These are phyloP conservation scores for Dipodomys stephensi DNA, from an alignment of 2,113 vertebrate genomes.

Conservation along the genomic window DNA sequence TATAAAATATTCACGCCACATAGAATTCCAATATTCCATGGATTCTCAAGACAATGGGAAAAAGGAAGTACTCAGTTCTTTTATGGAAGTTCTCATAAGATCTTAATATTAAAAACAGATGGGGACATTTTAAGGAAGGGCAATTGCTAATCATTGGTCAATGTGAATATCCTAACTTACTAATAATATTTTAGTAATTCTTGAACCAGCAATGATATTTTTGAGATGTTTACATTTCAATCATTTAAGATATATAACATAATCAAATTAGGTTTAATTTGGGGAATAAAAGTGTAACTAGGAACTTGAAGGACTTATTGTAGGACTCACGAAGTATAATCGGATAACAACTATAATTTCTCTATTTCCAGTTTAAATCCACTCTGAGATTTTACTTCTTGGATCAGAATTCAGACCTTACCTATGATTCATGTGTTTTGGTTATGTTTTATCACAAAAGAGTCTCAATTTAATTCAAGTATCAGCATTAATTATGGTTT, in stretches of 20 bases:
- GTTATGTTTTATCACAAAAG: slow-evolving; percentile 51
- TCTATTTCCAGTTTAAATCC: slow-evolving; percentile 25
- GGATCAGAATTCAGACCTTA: slow-evolving; percentile 29
- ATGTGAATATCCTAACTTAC: slow-evolving; percentile 30
- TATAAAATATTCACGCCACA: slow-evolving; percentile 55
- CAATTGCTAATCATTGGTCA: slow-evolving; percentile 26
- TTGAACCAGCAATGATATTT: slow-evolving; percentile 22
- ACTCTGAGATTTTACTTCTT: background rate
- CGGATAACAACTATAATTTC: slow-evolving; percentile 47
- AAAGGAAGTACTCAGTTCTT: slow-evolving; percentile 36
- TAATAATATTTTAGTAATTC: slow-evolving; percentile 31
- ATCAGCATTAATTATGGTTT: slow-evolving; percentile 22
- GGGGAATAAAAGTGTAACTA: slow-evolving; percentile 31
- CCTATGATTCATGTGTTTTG: background rate
- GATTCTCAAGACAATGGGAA: slow-evolving; percentile 27
- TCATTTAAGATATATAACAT: slow-evolving; percentile 41
- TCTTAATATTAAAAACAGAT: slow-evolving; percentile 36
- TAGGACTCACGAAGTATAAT: slow-evolving; percentile 12
- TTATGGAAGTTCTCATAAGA: background rate
- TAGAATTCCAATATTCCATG: slow-evolving; percentile 37
- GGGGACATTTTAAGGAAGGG: slow-evolving; percentile 21
- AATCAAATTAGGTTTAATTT: slow-evolving; percentile 44
- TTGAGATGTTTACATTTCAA: slow-evolving; percentile 44
- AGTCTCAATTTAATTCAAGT: slow-evolving; percentile 49
- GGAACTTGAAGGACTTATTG: slow-evolving; percentile 25